phyloP scores from a whole-genome alignment of 2,797 vertebrate genomes.

The Scarus forsteni region DNA sequence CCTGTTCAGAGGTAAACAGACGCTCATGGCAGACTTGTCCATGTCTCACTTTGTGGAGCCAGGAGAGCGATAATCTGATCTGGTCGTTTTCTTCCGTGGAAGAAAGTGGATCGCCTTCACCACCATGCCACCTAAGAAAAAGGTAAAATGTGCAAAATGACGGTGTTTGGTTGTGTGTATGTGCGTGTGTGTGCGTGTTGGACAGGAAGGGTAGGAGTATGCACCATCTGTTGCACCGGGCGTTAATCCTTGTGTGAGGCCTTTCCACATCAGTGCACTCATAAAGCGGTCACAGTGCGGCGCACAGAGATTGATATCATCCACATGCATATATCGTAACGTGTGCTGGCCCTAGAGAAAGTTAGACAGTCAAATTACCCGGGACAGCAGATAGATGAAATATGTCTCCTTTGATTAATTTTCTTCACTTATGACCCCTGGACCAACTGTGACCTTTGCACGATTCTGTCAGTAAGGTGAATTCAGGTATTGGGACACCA shows the following conservation, averaged over 20 bases:
- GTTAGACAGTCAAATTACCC: constrained; percentile 56
- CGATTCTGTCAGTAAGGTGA: background rate
- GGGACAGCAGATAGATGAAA: constrained; percentile 31
- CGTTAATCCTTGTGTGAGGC: constrained; percentile 81
- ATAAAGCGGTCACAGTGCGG: constrained; percentile 19
- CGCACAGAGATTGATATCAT: constrained; percentile 36
- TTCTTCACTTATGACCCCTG: background rate
- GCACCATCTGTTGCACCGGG: constrained; percentile 82
- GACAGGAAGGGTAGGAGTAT: constrained; percentile 67
- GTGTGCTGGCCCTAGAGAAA: constrained; percentile 36
- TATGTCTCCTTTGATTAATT: background rate
- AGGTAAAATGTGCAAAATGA: constrained; percentile 66
- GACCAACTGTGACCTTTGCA: background rate
- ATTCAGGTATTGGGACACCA: background rate
- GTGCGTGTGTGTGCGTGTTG: constrained; percentile 11
- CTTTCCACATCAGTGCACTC: constrained; percentile 72
- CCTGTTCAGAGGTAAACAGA: constrained; percentile 13
- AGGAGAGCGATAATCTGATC: constrained; percentile 49
- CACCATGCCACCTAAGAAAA: constrained; percentile 86
- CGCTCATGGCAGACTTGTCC: constrained; percentile 41
- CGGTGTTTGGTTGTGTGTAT: constrained; percentile 1
- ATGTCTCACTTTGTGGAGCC: constrained; percentile 30
- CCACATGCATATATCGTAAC: constrained; percentile 47
- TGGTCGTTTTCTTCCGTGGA: constrained; percentile 40
- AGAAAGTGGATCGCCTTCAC: constrained; percentile 38